Evolutionary conservation across 2,888 invertebrate genomes (phyloP).

Genomic region (Hipparchia sbordonii): DNA sequence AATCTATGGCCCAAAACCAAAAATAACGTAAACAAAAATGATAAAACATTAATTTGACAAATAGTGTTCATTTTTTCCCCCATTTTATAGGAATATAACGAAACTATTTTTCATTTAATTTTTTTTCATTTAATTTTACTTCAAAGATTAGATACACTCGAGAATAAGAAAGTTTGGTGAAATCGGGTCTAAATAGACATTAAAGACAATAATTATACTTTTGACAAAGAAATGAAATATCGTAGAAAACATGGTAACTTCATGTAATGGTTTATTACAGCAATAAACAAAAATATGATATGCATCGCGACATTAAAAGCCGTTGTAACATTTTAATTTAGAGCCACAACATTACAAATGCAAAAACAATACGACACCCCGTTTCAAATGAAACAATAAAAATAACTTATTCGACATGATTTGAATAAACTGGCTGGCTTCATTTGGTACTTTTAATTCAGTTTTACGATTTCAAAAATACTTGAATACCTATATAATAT

Average conservation of each 20-base stretch:
- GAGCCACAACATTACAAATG: slow-evolving; percentile 29
- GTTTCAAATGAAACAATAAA: slow-evolving; percentile 21
- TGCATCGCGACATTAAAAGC: slow-evolving; percentile 32
- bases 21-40: no score
- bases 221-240: slow-evolving; percentile 8
- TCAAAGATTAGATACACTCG: no score
- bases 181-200: no score
- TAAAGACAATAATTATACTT: no score
- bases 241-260: slow-evolving; percentile 22
- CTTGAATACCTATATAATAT: no score
- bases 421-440: slow-evolving; percentile 16
- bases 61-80: no score
- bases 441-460: slow-evolving; percentile 3
- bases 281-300: slow-evolving; percentile 38
- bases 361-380: slow-evolving; percentile 21
- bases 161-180: no score
- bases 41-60: no score
- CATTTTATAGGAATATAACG: no score
- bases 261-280: slow-evolving; percentile 30
- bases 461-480: background rate
- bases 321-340: slow-evolving; percentile 38
- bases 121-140: no score
- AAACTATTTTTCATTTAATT: no score
- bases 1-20: no score
- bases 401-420: slow-evolving; percentile 21